Conservation (phyloP, 2,888 invertebrate genomes). For the Epirrita christyi region DNA sequence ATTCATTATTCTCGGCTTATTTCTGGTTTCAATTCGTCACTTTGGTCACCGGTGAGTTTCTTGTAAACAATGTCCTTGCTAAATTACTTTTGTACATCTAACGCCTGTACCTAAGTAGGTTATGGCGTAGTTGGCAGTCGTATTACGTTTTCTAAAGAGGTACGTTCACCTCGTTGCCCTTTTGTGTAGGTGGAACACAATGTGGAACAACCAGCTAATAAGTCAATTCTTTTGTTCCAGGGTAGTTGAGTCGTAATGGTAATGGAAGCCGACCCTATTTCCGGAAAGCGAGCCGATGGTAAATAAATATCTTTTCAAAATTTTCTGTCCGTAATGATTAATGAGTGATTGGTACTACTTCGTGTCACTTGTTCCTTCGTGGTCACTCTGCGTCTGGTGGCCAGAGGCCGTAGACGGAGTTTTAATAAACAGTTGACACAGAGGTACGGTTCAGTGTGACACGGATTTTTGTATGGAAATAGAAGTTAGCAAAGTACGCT, state of each 20-base stretch:
- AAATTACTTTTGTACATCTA: conserved; percentile 34
- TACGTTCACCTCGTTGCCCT: conserved; percentile 1
- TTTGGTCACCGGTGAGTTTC: conserved; percentile 55
- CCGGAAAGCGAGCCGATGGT: conserved; percentile 74
- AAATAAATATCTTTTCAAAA: conserved; percentile 41
- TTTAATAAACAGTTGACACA: too few relatives aligned
- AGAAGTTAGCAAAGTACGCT: too few relatives aligned
- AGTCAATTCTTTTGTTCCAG: conserved; percentile 56
- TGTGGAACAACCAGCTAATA: conserved; percentile 14
- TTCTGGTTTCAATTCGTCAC: conserved; percentile 60
- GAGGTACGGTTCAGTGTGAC: too few relatives aligned
- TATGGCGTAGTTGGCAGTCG: conserved; percentile 47
- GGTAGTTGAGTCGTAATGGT: conserved; percentile 66
- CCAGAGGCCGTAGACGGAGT: too few relatives aligned
- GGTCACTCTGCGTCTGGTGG: too few relatives aligned
- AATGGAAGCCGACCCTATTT: conserved; percentile 77
- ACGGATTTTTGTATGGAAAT: too few relatives aligned
- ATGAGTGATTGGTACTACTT: too few relatives aligned
- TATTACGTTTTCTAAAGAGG: conserved; percentile 9
- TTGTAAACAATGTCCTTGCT: conserved; percentile 35
- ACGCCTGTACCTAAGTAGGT: conserved; percentile 1
- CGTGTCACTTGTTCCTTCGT: too few relatives aligned
- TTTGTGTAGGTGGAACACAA: not conserved
- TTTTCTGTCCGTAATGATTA: not conserved
- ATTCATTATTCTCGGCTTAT: conserved; percentile 55